phyloP scores from a whole-genome alignment of 2,888 invertebrate genomes.

The Microplitis manilae region DNA sequence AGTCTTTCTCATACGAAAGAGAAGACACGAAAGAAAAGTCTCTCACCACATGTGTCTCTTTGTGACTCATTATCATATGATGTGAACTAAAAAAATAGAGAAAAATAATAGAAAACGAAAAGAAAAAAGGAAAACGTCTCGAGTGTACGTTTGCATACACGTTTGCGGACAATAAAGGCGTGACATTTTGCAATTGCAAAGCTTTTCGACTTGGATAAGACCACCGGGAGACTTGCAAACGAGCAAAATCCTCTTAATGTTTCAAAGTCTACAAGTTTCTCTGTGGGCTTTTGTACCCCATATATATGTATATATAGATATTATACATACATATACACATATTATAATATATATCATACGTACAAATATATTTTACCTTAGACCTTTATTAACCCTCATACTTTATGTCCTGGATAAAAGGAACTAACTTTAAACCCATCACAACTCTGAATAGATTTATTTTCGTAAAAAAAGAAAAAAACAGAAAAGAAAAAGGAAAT shows the following conservation, averaged over 20 bases:
- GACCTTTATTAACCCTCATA: slow-evolving; percentile 7
- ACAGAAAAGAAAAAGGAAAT: neutral
- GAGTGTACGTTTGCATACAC: slow-evolving; percentile 28
- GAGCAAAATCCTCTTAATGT: slow-evolving; percentile 29
- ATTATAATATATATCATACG: neutral
- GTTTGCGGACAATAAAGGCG: slow-evolving; percentile 28
- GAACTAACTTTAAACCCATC: neutral
- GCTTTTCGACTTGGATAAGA: slow-evolving; percentile 25
- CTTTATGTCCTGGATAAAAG: neutral
- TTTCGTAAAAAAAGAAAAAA: too few relatives aligned
- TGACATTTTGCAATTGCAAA: slow-evolving; percentile 24
- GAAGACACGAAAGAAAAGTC: slow-evolving; percentile 9
- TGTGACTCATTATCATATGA: slow-evolving; percentile 33
- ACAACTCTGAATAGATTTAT: too few relatives aligned
- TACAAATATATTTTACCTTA: neutral
- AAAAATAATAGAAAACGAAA: neutral
- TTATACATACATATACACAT: neutral
- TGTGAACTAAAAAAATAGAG: neutral
- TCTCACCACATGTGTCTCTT: slow-evolving; percentile 31
- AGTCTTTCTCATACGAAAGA: neutral
- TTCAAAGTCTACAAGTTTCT: slow-evolving; percentile 20
- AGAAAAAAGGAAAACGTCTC: slow-evolving; percentile 15
- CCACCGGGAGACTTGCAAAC: slow-evolving; percentile 28
- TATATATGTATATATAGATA: neutral
- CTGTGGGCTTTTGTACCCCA: neutral